These are phyloP conservation scores for Corythaeola cristata DNA, from an alignment of 2,113 vertebrate species.

Conservation along the genomic window DNA sequence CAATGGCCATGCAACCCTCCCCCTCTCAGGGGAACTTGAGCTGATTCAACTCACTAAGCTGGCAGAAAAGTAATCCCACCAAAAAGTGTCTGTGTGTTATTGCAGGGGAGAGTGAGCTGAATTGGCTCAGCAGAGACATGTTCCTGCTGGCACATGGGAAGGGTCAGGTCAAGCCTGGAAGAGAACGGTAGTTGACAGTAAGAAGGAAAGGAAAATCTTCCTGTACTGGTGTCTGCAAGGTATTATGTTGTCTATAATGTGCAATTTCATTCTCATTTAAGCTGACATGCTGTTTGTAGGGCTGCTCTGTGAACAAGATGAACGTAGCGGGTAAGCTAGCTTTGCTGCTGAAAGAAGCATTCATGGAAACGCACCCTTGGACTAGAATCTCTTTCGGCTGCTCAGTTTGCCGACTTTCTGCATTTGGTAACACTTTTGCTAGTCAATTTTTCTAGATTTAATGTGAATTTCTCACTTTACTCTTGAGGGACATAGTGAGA, in stretches of 20 bases:
- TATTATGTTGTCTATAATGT: neutral
- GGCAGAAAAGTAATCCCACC: neutral
- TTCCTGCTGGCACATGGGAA: neutral
- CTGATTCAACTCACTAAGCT: neutral
- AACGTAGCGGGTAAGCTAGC: neutral
- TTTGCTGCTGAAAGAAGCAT: neutral
- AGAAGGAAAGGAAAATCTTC: conserved; percentile 12
- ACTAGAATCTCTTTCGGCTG: neutral
- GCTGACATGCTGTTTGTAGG: neutral
- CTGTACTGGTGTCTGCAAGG: neutral
- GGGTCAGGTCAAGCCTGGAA: neutral
- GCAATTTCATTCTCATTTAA: neutral
- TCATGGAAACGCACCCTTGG: neutral
- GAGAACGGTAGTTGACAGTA: neutral
- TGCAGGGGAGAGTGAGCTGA: neutral
- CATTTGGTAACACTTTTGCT: neutral
- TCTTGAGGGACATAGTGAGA: neutral
- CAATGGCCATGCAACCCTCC: neutral
- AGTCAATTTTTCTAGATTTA: neutral
- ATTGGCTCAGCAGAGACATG: neutral
- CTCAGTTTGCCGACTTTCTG: neutral
- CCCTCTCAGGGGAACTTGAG: neutral
- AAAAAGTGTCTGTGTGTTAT: neutral
- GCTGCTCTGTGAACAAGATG: neutral
- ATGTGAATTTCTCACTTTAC: neutral